phyloP scores from a whole-genome alignment of 2,797 vertebrate genomes.

The Allobates femoralis region DNA sequence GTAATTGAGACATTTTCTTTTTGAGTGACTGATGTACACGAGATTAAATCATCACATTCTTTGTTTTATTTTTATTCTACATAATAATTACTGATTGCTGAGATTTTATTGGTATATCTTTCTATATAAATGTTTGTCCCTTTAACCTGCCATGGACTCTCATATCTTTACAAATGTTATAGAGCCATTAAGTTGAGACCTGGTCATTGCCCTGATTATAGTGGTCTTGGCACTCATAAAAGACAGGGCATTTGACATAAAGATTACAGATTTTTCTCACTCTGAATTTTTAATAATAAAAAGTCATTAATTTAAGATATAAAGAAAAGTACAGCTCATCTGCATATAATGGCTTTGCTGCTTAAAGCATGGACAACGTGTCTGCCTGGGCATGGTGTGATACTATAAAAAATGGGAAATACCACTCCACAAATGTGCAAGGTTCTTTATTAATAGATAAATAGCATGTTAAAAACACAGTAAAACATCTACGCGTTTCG shows the following conservation, averaged over 20 bases:
- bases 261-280: not conserved
- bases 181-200: not conserved
- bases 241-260: not conserved
- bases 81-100: not conserved
- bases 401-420: too few species aligned
- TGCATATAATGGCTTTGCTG: too few species aligned
- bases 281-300: not conserved
- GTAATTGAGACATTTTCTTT: not conserved
- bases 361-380: too few species aligned
- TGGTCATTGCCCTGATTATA: not conserved
- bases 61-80: not conserved
- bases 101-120: not conserved
- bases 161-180: not conserved
- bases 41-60: not conserved
- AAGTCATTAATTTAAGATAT: not conserved
- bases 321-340: too few species aligned
- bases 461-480: too few species aligned
- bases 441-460: too few species aligned
- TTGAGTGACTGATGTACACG: not conserved
- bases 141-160: not conserved
- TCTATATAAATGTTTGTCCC: not conserved
- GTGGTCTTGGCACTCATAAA: not conserved
- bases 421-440: too few species aligned
- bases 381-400: too few species aligned
- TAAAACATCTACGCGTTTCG: too few species aligned